Percentiles rank a stretch among this genome's conserved stretches.
Evolutionary conservation across 2,113 vertebrate genomes (phyloP).

Genomic region (Catagonus wagneri): DNA sequence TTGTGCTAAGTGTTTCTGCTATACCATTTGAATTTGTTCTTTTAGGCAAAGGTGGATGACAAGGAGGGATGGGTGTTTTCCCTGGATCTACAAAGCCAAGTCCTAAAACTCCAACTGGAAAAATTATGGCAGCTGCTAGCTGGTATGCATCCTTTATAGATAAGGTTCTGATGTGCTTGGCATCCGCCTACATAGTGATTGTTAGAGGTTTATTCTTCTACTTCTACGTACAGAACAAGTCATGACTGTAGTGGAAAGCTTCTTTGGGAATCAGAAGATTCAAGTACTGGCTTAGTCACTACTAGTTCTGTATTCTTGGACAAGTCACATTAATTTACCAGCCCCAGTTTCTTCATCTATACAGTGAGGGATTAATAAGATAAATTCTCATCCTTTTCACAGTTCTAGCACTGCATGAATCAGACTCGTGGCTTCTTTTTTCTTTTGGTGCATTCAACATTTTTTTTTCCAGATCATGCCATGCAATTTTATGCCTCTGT

Average conservation of each 20-base stretch:
- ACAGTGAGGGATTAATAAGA: neutral
- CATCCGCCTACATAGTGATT: neutral
- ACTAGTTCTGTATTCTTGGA: neutral
- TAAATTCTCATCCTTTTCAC: neutral
- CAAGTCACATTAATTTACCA: neutral
- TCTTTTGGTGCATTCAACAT: neutral
- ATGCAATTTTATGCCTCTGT: neutral
- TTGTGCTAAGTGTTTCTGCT: neutral
- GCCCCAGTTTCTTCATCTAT: neutral
- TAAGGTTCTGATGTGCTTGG: conserved; percentile 22
- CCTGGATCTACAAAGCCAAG: neutral
- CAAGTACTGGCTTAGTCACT: neutral
- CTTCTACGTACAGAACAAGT: conserved; percentile 4
- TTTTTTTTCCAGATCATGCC: conserved; percentile 12
- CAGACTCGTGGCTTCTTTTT: neutral
- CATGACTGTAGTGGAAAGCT: neutral
- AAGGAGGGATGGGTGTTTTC: neutral
- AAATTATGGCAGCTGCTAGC: conserved; percentile 50
- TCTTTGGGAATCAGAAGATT: conserved; percentile 16
- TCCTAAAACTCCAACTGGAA: conserved; percentile 29
- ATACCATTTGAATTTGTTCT: neutral
- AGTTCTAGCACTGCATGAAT: neutral
- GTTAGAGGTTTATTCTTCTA: neutral
- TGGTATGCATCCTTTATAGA: neutral
- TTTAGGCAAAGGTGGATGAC: conserved; percentile 28